Percentiles rank a stretch among this genome's conserved stretches.
Conservation (phyloP, 2,113 vertebrate species). For the Synchiropus splendidus region DNA sequence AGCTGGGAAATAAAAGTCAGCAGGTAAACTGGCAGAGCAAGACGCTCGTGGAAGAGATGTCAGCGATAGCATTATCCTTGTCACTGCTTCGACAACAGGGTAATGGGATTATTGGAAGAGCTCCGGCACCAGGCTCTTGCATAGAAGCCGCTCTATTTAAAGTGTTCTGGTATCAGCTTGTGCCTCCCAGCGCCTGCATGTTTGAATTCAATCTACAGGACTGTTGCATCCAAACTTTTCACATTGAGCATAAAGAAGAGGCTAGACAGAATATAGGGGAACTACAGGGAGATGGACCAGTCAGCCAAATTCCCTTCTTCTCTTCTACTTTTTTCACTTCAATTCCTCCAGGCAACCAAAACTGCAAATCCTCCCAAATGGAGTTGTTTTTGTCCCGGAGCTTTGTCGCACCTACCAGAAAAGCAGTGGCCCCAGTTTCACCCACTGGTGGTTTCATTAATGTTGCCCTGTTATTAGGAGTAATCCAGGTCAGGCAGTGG, state of each 20-base stretch:
- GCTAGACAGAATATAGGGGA: no score
- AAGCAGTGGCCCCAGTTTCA: constrained; percentile 54
- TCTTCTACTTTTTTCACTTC: no score
- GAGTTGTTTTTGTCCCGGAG: constrained; percentile 45
- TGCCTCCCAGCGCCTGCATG: no score
- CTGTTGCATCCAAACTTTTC: no score
- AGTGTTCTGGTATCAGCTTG: constrained; percentile 23
- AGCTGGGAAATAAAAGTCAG: constrained; percentile 12
- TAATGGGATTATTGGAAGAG: constrained; percentile 2
- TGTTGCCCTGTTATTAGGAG: constrained; percentile 21
- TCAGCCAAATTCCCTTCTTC: no score
- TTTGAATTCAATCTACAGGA: no score
- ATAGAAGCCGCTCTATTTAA: constrained; percentile 31
- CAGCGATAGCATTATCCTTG: constrained; percentile 22
- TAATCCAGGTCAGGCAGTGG: constrained; percentile 9
- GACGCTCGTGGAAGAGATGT: constrained; percentile 15
- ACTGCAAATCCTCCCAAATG: constrained; percentile 30
- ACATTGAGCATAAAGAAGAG: no score
- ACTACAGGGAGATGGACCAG: no score
- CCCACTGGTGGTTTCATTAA: constrained; percentile 43
- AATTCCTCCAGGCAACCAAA: constrained; percentile 31
- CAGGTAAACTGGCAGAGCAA: constrained; percentile 17
- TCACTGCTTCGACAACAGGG: constrained; percentile 19
- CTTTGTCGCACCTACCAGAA: constrained; percentile 33
- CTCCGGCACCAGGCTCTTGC: constrained; percentile 13